These are phyloP conservation scores for Babylonia areolata DNA, from an alignment of 1,140 invertebrate genomes.

Conservation along the genomic window DNA sequence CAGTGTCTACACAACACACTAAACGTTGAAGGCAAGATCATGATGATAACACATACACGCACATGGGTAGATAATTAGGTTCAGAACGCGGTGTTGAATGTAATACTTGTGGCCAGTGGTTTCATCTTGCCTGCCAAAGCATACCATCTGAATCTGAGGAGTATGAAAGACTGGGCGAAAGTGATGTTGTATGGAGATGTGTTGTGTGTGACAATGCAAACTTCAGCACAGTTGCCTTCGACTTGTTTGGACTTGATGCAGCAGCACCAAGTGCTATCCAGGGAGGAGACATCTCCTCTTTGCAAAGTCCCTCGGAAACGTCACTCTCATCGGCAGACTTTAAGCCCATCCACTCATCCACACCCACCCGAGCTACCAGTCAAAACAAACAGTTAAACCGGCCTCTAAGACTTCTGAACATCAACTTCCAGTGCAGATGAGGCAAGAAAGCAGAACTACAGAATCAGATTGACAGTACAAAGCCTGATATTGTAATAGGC, in stretches of 20 bases:
- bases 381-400: neutral
- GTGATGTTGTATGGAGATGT: constrained; percentile 3
- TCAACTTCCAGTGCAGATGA: neutral
- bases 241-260: neutral
- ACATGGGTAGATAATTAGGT: too few species aligned
- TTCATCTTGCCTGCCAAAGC: neutral
- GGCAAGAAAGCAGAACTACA: neutral
- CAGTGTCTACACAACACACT: too few species aligned
- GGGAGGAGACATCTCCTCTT: neutral
- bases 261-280: neutral
- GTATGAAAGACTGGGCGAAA: neutral
- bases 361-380: neutral
- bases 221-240: neutral
- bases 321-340: neutral
- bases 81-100: neutral
- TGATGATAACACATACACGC: too few species aligned
- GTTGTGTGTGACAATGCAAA: neutral
- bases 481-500: neutral
- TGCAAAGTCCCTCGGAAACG: neutral
- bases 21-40: too few species aligned
- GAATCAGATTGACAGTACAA: neutral
- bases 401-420: neutral
- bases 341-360: neutral
- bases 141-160: neutral
- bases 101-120: neutral